Base-by-base conservation (phyloP, 2,113 vertebrate species). In the Leucosticte australis region DNA sequence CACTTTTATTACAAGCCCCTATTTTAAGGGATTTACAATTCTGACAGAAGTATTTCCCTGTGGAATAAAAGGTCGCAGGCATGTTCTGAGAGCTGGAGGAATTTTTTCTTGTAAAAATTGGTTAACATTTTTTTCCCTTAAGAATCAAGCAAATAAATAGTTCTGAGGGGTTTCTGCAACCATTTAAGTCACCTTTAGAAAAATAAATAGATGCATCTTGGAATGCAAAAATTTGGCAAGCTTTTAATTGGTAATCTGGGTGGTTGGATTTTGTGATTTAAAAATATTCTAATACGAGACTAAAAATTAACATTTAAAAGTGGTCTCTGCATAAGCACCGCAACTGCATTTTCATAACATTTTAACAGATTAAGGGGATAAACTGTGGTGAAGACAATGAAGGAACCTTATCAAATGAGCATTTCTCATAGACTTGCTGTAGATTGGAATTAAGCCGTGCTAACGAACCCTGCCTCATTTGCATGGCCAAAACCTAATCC, bases 341-440 rank as follows among this genome's bases (percentile, higher is more conserved):
- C 76, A 96, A 97, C 94, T 96, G 83, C 71, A 97, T 98, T 98
- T 98, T 97, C 95, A 93, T 96, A 97, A 97, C 90, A 97, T 93
- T 97, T 96, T 93, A 97, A 94, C 93, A 97, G 96, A 97, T 97
- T 98, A 97, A 96, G 96, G 96, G 96, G 95, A 97, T 97, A 97
- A 97, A 98, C 89, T 96, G 83, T 82, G 92, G 82, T 44, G 89
- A 97, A 97, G 93, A 97, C 97, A 98, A 97, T 96, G 97, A 97
- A 96, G 84, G 95, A 95, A 97, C 97, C 97, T 98, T 98, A 97
- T 97, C 97, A 96, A 98, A 98, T 97, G 92, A 97, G 97, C 95
- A 97, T 98, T 98, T 98, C 97, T 96, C 97, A 97, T 98, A 89
- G 96, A 98, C 96, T 98, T 97, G 96, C 95, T 11, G 82, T 97